A percentile compares a stretch with the other conserved stretches of the same genome.
These are phyloP conservation scores for Myxocyprinus asiaticus DNA, from an alignment of 2,113 vertebrate species.

Conservation along the genomic window DNA sequence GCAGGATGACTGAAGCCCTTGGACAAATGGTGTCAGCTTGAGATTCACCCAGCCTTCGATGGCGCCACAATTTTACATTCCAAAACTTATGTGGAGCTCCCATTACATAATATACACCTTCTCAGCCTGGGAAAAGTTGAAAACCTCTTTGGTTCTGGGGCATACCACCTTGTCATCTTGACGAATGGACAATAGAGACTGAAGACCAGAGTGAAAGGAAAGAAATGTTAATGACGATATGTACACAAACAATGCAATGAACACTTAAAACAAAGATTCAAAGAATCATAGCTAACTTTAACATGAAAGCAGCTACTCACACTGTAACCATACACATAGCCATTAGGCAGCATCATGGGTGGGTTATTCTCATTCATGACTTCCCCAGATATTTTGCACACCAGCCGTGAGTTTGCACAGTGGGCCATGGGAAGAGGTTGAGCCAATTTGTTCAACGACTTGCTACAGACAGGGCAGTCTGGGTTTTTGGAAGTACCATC, in stretches of 20 bases:
- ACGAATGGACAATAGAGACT: conserved; percentile 98
- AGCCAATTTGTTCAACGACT: conserved; percentile 96
- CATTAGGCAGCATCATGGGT: conserved; percentile 99
- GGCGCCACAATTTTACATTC: conserved; percentile 29
- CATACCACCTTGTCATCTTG: conserved; percentile 98
- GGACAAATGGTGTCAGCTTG: conserved; percentile 38
- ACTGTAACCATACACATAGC: conserved; percentile 98
- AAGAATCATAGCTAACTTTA: neutral
- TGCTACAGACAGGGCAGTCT: conserved; percentile 98
- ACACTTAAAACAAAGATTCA: too few relatives aligned
- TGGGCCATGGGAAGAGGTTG: conserved; percentile 98
- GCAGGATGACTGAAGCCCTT: conserved; percentile 28
- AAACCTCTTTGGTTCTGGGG: conserved; percentile 99
- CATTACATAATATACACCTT: conserved; percentile 99
- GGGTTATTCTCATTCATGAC: conserved; percentile 99
- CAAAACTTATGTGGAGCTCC: neutral
- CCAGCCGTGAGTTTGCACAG: conserved; percentile 97
- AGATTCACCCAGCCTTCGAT: conserved; percentile 51
- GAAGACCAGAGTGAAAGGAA: conserved; percentile 57
- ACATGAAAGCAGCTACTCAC: conserved; percentile 76
- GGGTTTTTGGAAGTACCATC: conserved; percentile 97
- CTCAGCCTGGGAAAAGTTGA: conserved; percentile 99
- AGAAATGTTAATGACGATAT: neutral
- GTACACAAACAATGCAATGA: too few relatives aligned
- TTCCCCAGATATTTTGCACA: conserved; percentile 98